phyloP scores from a whole-genome alignment of 1,140 invertebrate species.

The Pemphigus obesinymphae region DNA sequence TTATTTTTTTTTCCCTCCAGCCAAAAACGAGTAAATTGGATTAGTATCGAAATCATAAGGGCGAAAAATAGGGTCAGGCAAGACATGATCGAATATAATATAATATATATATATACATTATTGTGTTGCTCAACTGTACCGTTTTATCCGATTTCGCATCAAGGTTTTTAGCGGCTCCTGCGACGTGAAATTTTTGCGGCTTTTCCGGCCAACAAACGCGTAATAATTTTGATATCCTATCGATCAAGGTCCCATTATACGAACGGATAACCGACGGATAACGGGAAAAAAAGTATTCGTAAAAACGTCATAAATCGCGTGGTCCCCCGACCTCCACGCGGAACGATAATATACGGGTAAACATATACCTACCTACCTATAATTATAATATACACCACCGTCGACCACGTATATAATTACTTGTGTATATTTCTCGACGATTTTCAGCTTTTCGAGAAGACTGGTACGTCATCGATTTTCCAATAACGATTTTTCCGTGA shows the following conservation, averaged over 20 bases:
- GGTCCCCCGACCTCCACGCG: neutral
- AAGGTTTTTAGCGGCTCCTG: neutral
- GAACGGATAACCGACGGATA: no score
- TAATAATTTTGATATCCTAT: neutral
- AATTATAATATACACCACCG: no score
- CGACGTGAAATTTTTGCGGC: neutral
- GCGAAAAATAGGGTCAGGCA: neutral
- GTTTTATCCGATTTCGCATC: neutral
- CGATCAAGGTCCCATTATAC: neutral
- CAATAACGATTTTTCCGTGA: no score
- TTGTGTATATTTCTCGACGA: no score
- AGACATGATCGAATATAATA: neutral
- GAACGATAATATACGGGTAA: neutral
- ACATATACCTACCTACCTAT: no score
- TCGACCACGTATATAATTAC: no score
- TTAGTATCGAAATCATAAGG: neutral
- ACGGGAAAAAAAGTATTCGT: neutral
- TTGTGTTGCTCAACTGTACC: neutral
- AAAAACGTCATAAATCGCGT: neutral
- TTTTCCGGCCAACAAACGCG: slow-evolving; percentile 10
- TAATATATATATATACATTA: no score
- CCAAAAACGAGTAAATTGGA: neutral
- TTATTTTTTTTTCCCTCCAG: neutral
- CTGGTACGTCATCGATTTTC: no score
- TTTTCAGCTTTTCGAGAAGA: no score